Conservation (phyloP, 2,797 vertebrate species). For the Hippoglossus hippoglossus region DNA sequence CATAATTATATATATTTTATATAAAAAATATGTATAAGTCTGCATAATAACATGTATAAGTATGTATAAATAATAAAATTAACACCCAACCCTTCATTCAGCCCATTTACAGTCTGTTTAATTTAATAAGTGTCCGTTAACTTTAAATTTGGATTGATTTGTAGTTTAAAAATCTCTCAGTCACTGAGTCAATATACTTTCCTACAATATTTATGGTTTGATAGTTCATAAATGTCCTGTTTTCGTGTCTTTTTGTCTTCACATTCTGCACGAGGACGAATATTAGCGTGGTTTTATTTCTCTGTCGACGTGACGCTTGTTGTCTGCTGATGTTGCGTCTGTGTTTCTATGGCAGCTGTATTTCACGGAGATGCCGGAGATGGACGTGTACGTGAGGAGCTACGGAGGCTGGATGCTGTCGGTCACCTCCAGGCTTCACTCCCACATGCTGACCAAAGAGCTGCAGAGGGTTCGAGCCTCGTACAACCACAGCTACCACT, state of each 20-base stretch:
- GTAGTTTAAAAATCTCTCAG: too few relatives aligned
- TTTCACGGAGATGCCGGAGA: conserved; percentile 83
- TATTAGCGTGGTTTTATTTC: too few relatives aligned
- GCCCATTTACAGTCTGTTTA: neutral
- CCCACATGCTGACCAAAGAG: conserved; percentile 82
- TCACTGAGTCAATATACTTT: too few relatives aligned
- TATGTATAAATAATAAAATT: too few relatives aligned
- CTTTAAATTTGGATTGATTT: too few relatives aligned
- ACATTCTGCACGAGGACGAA: too few relatives aligned
- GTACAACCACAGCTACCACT: conserved; percentile 84
- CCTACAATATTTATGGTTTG: too few relatives aligned
- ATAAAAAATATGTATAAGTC: too few relatives aligned
- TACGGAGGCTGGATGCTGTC: conserved; percentile 88
- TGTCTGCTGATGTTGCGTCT: neutral
- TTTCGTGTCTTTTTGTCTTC: neutral
- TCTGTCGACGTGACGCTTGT: too few relatives aligned
- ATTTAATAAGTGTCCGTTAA: too few relatives aligned
- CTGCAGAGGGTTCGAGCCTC: conserved; percentile 72
- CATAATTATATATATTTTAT: too few relatives aligned
- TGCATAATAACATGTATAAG: too few relatives aligned
- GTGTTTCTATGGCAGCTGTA: conserved; percentile 74
- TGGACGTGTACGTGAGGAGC: conserved; percentile 84
- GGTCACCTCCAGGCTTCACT: conserved; percentile 81
- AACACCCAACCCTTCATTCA: neutral
- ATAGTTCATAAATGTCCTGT: neutral